Evolutionary conservation across 2,888 invertebrate genomes (phyloP).

Genomic region (Caprella mutica): DNA sequence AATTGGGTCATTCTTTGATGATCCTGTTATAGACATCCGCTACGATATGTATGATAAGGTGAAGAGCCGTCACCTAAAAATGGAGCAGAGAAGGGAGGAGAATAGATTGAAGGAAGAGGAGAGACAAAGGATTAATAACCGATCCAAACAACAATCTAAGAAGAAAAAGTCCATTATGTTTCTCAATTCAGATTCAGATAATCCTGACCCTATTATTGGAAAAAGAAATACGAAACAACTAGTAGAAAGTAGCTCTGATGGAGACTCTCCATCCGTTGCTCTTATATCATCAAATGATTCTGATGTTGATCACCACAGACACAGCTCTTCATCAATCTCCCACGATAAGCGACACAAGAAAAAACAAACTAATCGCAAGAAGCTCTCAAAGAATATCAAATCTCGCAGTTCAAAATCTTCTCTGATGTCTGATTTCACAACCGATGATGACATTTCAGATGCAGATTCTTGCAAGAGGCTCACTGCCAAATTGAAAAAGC

Average conservation of each 20-base stretch:
- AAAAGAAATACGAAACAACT: constrained; percentile 38
- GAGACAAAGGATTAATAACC: constrained; percentile 46
- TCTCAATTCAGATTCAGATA: constrained; percentile 54
- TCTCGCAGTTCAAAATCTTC: not conserved
- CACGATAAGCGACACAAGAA: no score
- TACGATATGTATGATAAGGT: constrained; percentile 85
- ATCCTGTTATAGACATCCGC: constrained; percentile 29
- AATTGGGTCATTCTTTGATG: constrained; percentile 32
- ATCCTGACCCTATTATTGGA: constrained; percentile 39
- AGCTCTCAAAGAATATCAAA: constrained; percentile 12
- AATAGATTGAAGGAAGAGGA: constrained; percentile 58
- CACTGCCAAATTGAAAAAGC: constrained; percentile 6
- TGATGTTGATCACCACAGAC: constrained; percentile 5
- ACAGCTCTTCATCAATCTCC: no score
- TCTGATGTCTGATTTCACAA: constrained; percentile 24
- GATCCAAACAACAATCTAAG: constrained; percentile 53
- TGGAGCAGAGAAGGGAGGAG: constrained; percentile 50
- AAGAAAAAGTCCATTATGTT: constrained; percentile 76
- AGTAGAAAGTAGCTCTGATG: constrained; percentile 38
- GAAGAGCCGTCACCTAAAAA: constrained; percentile 69
- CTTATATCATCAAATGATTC: constrained; percentile 14
- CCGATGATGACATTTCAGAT: constrained; percentile 20
- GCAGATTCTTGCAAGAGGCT: constrained; percentile 5
- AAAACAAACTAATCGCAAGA: no score
- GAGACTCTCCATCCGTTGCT: constrained; percentile 11